Percentiles rank a stretch among this genome's conserved stretches.
These are phyloP conservation scores for Pollenia angustigena DNA, from an alignment of 2,888 invertebrate species.

Conservation along the genomic window DNA sequence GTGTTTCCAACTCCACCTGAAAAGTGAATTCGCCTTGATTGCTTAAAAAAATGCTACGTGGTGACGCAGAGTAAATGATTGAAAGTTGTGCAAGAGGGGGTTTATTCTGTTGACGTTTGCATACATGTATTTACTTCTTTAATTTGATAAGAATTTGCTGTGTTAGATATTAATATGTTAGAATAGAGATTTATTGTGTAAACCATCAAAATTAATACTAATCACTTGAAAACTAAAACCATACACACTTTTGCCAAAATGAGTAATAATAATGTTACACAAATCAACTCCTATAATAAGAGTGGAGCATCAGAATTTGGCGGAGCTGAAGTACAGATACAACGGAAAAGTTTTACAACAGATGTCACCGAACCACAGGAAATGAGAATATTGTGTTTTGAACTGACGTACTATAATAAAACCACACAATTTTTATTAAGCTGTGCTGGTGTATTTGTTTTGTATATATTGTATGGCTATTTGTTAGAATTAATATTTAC, in stretches of 20 bases:
- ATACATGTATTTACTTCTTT: background rate
- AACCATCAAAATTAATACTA: background rate
- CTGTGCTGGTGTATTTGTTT: constrained; percentile 92
- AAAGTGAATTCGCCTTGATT: no score
- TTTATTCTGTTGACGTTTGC: constrained; percentile 41
- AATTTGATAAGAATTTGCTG: constrained; percentile 10
- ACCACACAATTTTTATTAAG: constrained; percentile 91
- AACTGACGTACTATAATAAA: constrained; percentile 87
- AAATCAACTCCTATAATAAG: constrained; percentile 24
- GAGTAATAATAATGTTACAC: constrained; percentile 31
- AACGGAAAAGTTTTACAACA: constrained; percentile 54
- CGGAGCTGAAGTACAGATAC: background rate
- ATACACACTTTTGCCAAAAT: constrained; percentile 7
- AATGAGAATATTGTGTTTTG: constrained; percentile 89
- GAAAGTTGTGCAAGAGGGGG: constrained; percentile 33
- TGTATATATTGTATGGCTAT: constrained; percentile 96
- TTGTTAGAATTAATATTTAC: constrained; percentile 96
- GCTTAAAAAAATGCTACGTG: no score
- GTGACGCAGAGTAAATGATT: no score
- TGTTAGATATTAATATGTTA: background rate
- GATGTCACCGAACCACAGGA: constrained; percentile 78
- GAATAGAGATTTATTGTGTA: background rate
- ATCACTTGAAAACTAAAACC: background rate
- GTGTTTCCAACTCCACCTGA: no score
- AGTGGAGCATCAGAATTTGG: background rate